Base-by-base conservation (phyloP, 2,888 invertebrate genomes). In the Agrypnus murinus region DNA sequence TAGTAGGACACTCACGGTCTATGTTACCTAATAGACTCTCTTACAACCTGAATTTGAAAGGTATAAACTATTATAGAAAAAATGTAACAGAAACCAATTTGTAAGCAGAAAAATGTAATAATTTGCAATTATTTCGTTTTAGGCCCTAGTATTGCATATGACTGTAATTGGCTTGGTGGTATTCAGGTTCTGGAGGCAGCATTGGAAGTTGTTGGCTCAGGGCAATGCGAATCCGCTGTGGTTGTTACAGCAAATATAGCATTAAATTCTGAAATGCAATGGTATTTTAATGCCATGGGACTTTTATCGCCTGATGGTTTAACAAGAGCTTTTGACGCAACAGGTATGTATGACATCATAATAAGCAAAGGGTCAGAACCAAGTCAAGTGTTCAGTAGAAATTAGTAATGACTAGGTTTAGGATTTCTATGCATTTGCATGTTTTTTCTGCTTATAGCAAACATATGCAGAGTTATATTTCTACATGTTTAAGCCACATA, bases 11-110 rank as follows among this genome's bases (percentile, higher is more conserved):
- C 85, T 94, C 95, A 76, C 91, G 96, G 72, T 95, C 96, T 12
- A 97, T 98, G 97, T 91, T 98, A 86, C 94, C 97, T 14, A 98
- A 98, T 86, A 90, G 98, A 63, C 91, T 98, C 77, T 97, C 97
- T 0, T 98, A 95, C 84, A 93, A 93, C 88, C 89, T 98, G 72
- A 97, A 97, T 57, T 89, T 96, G 19, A 93, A 93, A 80, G 97
- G 98, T 25, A 63, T 88, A 87, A 10, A 25, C 5, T 3, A 25
- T 25, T 3, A 25, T 25, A 25, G 25, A 3, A 25, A 25, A 2
- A 25, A 25, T 25, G 25, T 5, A 25, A 3, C 5, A 25, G 25
- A 25, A 25, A 25, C n/a, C 25, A 25, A 25, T 25, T 25, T 3
- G 25, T 2, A 25, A 25, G 3, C 25, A 25, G 25, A 2, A 5